A percentile compares a stretch with the other conserved stretches of the same genome.
These are phyloP conservation scores for Nothobranchius furzeri DNA, from an alignment of 2,113 vertebrate species.

Conservation along the genomic window DNA sequence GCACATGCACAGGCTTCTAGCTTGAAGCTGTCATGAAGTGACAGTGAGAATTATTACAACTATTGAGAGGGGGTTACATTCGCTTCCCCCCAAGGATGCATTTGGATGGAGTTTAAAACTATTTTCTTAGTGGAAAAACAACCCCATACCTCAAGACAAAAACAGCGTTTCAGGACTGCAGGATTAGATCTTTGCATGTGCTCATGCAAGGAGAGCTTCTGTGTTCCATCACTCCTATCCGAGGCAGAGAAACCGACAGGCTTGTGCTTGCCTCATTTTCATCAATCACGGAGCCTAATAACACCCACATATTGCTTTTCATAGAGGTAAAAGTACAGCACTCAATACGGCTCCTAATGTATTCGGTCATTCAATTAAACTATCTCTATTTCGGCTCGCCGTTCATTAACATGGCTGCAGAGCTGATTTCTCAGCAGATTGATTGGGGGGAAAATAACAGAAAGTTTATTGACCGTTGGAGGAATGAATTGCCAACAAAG, in stretches of 20 bases:
- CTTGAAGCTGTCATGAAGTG: conserved; percentile 59
- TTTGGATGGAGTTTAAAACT: conserved; percentile 48
- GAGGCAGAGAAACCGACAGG: conserved; percentile 40
- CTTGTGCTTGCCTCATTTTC: conserved; percentile 39
- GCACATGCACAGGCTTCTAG: conserved; percentile 18
- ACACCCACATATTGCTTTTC: conserved; percentile 55
- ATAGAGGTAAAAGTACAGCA: conserved; percentile 45
- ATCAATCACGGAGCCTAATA: conserved; percentile 64
- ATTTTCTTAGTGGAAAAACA: conserved; percentile 49
- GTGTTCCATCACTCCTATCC: conserved; percentile 40
- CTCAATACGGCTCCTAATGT: conserved; percentile 62
- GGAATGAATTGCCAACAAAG: conserved; percentile 67
- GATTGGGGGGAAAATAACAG: conserved; percentile 66
- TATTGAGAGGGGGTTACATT: conserved; percentile 52
- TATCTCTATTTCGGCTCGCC: conserved; percentile 49
- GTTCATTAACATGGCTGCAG: conserved; percentile 61
- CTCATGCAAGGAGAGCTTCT: conserved; percentile 40
- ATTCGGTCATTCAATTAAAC: conserved; percentile 72
- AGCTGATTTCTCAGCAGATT: conserved; percentile 60
- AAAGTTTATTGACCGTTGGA: conserved; percentile 68
- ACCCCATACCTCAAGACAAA: conserved; percentile 8
- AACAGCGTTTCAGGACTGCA: conserved; percentile 25
- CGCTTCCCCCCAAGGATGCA: conserved; percentile 40
- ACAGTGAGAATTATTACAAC: conserved; percentile 55
- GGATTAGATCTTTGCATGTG: conserved; percentile 36